Evolutionary conservation across 2,888 invertebrate species (phyloP).

Genomic region (Melinaea menophilus): DNA sequence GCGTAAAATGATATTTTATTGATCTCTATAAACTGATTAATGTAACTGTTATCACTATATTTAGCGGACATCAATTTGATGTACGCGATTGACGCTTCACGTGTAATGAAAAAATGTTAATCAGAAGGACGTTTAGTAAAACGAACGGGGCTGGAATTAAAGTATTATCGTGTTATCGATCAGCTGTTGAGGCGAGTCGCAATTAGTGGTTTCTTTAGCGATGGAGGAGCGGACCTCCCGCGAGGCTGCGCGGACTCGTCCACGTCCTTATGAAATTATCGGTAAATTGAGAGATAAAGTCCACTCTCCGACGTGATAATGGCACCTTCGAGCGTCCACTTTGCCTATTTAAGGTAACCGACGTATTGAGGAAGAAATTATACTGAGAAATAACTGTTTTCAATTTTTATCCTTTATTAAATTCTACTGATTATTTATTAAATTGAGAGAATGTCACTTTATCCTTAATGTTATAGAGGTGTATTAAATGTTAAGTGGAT

Average conservation of each 20-base stretch:
- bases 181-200: slow-evolving; percentile 64
- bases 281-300: slow-evolving; percentile 71
- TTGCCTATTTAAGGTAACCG: slow-evolving; percentile 55
- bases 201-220: slow-evolving; percentile 59
- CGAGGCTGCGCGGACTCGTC: slow-evolving; percentile 43
- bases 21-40: slow-evolving; percentile 7
- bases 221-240: slow-evolving; percentile 59
- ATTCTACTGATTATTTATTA: slow-evolving; percentile 16
- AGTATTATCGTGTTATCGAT: slow-evolving; percentile 71
- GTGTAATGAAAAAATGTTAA: slow-evolving; percentile 26
- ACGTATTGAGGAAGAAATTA: slow-evolving; percentile 39
- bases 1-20: slow-evolving; percentile 17
- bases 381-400: slow-evolving; percentile 6
- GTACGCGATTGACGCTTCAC: background rate
- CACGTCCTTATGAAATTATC: slow-evolving; percentile 66
- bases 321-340: slow-evolving; percentile 45
- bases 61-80: slow-evolving; percentile 7
- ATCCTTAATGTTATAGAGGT: slow-evolving; percentile 3
- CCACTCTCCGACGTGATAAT: slow-evolving; percentile 64
- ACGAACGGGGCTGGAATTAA: slow-evolving; percentile 59
- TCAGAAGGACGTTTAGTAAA: slow-evolving; percentile 42
- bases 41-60: slow-evolving; percentile 12
- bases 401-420: background rate
- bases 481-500: slow-evolving; percentile 6
- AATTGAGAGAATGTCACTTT: background rate